Base-by-base conservation (phyloP, 2,888 invertebrate genomes). In the Erebia ligea region DNA sequence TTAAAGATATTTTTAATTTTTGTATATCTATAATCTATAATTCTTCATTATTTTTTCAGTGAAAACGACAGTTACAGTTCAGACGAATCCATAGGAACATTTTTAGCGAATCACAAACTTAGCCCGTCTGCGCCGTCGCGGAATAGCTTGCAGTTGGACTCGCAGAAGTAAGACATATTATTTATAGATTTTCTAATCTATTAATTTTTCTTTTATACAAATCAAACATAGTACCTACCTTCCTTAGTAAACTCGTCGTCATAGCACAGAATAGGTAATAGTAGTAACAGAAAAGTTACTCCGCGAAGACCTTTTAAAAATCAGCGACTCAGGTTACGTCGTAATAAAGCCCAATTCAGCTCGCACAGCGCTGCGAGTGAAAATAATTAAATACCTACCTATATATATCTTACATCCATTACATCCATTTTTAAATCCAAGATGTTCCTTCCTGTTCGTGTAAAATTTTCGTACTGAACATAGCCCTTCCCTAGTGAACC, bases 21-120 rank as follows among this genome's bases (percentile, higher is more conserved):
- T 17, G 15, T 52, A 4, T 52, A n/a, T 52, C 5, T n/a, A n/a
- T n/a, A 48, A 48, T 50, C 15, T 5, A n/a, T 52, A 9, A n/a
- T n/a, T n/a, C n/a, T 52, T 52, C 6, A 9, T 54, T 19, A 19
- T 54, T 19, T 17, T 54, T 89, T 1, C 88, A 95, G 95, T 77
- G 95, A 95, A 70, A 94, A 94, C 84, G 95, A 95, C 79, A 95
- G 95, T 85, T 95, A 95, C 88, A 95, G 95, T 77, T 95, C 95
- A 0, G 95, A 95, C 82, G 95, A 95, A 80, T 95, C 95, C 0
- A 94, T 95, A 77, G 95, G 94, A 81, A 95, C 95, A 54, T 95
- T 95, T 87, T 86, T 95, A 75, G 93, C 95, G 50, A 95, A 95
- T 81, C 95, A 95, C 88, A 95, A 94, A 82, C 83, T 94, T 68